Base-by-base conservation (phyloP, 2,797 vertebrate genomes). In the Bovichtus variegatus region DNA sequence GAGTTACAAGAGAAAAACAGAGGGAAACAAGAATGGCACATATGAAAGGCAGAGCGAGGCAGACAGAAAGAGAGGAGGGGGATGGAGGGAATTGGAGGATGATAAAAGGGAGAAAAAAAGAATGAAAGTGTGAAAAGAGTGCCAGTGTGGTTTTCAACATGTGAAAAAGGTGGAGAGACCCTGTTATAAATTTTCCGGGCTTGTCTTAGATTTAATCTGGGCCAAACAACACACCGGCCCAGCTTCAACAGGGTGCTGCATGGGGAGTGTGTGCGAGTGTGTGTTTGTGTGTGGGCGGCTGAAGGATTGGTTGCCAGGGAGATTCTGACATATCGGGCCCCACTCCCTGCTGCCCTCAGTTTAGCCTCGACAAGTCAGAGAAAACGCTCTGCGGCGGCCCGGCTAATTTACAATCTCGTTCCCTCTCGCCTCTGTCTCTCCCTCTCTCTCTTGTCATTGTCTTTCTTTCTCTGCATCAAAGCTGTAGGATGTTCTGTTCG, bases 281-380 rank as follows among this genome's bases (percentile, higher is more conserved):
- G 70, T 75, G 76, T 77, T 73, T 74, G 74, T 70, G 80, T 58
- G 78, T 44, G 84, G 80, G 91, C 34, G 81, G 87, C 88, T 95
- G 94, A 95, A 90, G 91, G 89, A 95, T 95, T 91, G 94, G 93
- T 94, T 95, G 91, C 91, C 89, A 92, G 76, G 91, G 92, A 93
- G 91, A 95, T 93, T 93, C 88, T 95, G 94, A 95, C 93, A 94
- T 90, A 92, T 93, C 75, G 67, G 87, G 87, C 91, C 93, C 90
- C 89, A 91, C 92, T 94, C 91, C 93, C 92, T 89, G 94, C 91
- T 95, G 93, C 93, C 94, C 94, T 94, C 93, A 92, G 93, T 94
- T 95, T 95, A 95, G 94, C 93, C 94, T 92, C 89, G 82, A 95
- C 93, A 94, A 93, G 91, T 91, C 91, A 89, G 89, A 88, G 89